Evolutionary conservation across 2,888 invertebrate species (phyloP).

Genomic region (Cyrtodaria siliqua): DNA sequence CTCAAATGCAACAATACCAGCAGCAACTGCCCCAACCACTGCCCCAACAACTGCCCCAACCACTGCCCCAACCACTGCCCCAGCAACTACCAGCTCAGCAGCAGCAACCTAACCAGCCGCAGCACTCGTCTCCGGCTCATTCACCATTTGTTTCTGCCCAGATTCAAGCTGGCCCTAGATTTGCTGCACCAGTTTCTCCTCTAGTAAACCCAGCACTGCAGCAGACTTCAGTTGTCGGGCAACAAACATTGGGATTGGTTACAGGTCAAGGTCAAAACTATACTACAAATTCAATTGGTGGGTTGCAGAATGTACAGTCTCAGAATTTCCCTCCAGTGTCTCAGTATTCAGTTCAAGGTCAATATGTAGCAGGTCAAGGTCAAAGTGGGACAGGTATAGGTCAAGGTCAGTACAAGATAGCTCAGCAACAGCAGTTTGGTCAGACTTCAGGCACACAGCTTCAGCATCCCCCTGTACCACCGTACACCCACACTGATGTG

Average conservation of each 20-base stretch:
- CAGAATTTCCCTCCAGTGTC: too few species aligned
- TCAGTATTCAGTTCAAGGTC: constrained; percentile 31
- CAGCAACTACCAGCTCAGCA: constrained; percentile 66
- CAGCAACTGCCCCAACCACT: constrained; percentile 10
- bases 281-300: neutral
- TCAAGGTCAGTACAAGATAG: constrained; percentile 4
- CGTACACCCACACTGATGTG: constrained; percentile 32
- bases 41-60: constrained; percentile 41
- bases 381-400: too few species aligned
- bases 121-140: constrained; percentile 30
- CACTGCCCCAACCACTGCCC: constrained; percentile 25
- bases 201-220: neutral
- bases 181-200: neutral
- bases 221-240: constrained; percentile 2
- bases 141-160: too few species aligned
- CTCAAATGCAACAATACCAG: constrained; percentile 3
- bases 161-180: neutral
- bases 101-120: constrained; percentile 78
- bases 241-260: constrained; percentile 5
- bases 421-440: constrained; percentile 22
- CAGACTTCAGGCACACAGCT: neutral
- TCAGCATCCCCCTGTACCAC: constrained; percentile 24
- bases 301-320: neutral
- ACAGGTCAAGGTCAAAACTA: constrained; percentile 20
- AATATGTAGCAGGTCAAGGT: constrained; percentile 17